A percentile compares a stretch with the other conserved stretches of the same genome.
phyloP scores from a whole-genome alignment of 1,140 invertebrate species.

The Cherax quadricarinatus region DNA sequence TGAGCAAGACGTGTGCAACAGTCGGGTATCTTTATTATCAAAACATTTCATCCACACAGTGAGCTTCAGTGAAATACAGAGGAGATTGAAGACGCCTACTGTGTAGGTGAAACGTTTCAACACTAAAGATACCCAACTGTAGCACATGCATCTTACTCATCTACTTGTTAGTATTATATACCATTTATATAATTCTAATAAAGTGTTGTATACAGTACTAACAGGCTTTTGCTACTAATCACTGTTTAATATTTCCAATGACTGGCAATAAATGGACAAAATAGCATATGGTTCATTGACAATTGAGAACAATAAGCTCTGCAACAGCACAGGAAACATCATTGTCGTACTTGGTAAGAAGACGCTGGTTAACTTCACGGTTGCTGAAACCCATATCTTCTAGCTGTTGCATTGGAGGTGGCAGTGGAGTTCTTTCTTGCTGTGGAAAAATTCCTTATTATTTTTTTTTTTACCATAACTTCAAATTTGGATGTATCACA shows the following conservation, averaged over 20 bases:
- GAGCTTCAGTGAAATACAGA: too few relatives aligned
- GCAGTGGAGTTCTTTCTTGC: neutral
- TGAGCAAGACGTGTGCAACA: too few relatives aligned
- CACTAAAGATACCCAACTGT: too few relatives aligned
- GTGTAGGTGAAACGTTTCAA: too few relatives aligned
- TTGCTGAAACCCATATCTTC: constrained; percentile 63
- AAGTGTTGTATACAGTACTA: neutral
- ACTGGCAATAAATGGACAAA: neutral
- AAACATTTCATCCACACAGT: too few relatives aligned
- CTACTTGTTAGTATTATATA: too few relatives aligned
- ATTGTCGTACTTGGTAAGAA: constrained; percentile 63
- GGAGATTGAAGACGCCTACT: too few relatives aligned
- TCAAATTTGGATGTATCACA: too few relatives aligned
- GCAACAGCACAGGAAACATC: constrained; percentile 61
- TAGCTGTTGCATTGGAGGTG: constrained; percentile 58
- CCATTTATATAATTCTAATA: too few relatives aligned
- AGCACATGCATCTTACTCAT: too few relatives aligned
- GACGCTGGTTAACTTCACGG: constrained; percentile 47
- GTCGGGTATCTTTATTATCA: too few relatives aligned
- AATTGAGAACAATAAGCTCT: constrained; percentile 62
- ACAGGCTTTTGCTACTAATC: neutral
- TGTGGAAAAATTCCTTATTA: neutral
- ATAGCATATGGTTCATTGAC: constrained; percentile 17
- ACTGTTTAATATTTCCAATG: neutral
- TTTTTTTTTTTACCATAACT: too few relatives aligned